phyloP scores from a whole-genome alignment of 2,797 vertebrate species.

The Urosaurus nigricauda region DNA sequence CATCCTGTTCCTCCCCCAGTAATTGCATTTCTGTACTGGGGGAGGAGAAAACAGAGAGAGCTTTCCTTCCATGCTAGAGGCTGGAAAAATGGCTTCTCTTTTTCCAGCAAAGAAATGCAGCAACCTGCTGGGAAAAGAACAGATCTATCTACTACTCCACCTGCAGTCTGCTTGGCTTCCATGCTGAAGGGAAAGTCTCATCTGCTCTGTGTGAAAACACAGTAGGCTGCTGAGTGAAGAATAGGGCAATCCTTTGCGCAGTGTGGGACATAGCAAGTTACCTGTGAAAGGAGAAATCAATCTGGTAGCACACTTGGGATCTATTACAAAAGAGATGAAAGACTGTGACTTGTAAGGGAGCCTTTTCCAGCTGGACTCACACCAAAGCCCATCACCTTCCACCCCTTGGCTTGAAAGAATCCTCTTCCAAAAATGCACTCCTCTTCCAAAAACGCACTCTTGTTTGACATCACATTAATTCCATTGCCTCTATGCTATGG shows the following conservation, averaged over 20 bases:
- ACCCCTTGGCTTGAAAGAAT: not conserved
- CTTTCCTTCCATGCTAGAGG: not conserved
- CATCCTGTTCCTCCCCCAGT: not conserved
- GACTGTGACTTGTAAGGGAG: not conserved
- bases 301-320: not conserved
- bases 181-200: not conserved
- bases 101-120: not conserved
- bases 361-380: not conserved
- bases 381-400: not conserved
- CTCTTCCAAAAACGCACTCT: no score
- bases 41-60: not conserved
- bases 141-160: no score
- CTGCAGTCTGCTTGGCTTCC: not conserved
- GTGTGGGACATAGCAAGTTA: not conserved
- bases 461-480: no score
- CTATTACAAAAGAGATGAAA: not conserved
- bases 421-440: not conserved
- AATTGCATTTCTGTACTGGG: not conserved
- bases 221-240: not conserved
- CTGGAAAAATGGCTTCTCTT: not conserved
- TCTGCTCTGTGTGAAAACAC: not conserved
- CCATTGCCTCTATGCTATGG: no score
- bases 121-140: no score
- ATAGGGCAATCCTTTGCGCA: no score
- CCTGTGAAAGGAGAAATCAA: not conserved